Base-by-base conservation (phyloP, 1,140 invertebrate genomes). In the Drosophila equinoxialis region DNA sequence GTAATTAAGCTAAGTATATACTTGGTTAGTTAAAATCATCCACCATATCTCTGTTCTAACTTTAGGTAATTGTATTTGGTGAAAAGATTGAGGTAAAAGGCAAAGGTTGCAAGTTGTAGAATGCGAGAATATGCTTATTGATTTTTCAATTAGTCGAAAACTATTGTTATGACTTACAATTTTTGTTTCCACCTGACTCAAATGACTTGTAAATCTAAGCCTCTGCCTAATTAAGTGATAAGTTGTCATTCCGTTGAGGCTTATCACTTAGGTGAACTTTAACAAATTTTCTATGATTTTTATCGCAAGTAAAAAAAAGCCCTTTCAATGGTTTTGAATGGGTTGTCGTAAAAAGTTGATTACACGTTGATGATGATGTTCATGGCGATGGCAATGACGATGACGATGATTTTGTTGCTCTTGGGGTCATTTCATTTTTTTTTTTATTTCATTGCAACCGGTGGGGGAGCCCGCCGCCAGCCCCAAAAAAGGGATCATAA, bases 241-340 rank as follows among this genome's bases (percentile, higher is more conserved):
- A 87, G 58, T 81, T 67, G 39, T 60, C 61, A 65, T 60, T 71
- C 59, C 17, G 7, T 51, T 11, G 33, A 13, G 42, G 37, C 54
- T 73, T 79, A 87, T 86, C 79, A 61, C 61, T 59, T 37, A 11
- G 33, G 3, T 64, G 14, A 57, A 65, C 70, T 71, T 79, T 45
- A 73, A 87, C 83, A 83, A 87, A 79, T 86, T 86, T 82, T 75
- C 73, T 71, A 70, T 86, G 83, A 87, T 82, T 79, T 85, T 87
- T 86, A 87, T 86, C 69, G 68, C 66, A 35, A 58, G 62, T 82
- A 79, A 62, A 75, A 82, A 51, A 23, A 66, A 58, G 62, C 57
- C 69, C 57, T 59, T 57, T 71, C 79, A 82, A 67, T 65, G 75
- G 20, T 57, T 65, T 65, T 85, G 65, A 86, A 81, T 79, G 51